Percentiles rank a stretch among this genome's conserved stretches.
Evolutionary conservation across 2,888 invertebrate genomes (phyloP).

Genomic region (Idaea dimidiata): DNA sequence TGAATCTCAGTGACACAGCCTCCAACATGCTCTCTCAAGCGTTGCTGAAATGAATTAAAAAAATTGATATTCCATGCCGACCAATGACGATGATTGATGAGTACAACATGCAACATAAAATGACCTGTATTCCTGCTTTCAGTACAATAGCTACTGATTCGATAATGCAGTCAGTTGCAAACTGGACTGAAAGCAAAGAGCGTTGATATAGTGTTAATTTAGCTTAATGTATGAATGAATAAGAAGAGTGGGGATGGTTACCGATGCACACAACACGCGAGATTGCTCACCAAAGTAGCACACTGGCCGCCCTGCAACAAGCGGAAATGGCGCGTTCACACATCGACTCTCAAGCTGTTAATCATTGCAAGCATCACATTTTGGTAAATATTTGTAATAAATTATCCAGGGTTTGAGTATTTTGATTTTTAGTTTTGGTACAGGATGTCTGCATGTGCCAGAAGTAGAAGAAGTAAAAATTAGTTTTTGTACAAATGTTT

Average conservation of each 20-base stretch:
- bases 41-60: conserved; percentile 17
- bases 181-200: conserved; percentile 55
- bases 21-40: conserved; percentile 24
- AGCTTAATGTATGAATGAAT: conserved; percentile 76
- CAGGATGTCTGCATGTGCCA: too few relatives aligned
- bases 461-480: too few relatives aligned
- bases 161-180: conserved; percentile 2
- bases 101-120: conserved; percentile 68
- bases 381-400: too few relatives aligned
- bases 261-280: conserved; percentile 97
- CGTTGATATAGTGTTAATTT: conserved; percentile 68
- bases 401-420: too few relatives aligned
- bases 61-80: not conserved
- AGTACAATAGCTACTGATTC: conserved; percentile 41
- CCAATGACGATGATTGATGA: conserved; percentile 37
- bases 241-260: conserved; percentile 91
- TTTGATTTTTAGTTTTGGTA: too few relatives aligned
- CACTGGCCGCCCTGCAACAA: conserved; percentile 93
- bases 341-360: conserved; percentile 38
- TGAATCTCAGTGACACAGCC: too few relatives aligned
- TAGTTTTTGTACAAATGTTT: too few relatives aligned
- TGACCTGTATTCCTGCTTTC: conserved; percentile 51
- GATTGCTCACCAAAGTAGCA: conserved; percentile 97
- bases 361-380: conserved; percentile 19
- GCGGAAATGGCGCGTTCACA: conserved; percentile 73